A percentile compares a stretch with the other conserved stretches of the same genome.
Evolutionary conservation across 2,113 vertebrate species (phyloP).

Genomic region (Phylloscopus trochilus): DNA sequence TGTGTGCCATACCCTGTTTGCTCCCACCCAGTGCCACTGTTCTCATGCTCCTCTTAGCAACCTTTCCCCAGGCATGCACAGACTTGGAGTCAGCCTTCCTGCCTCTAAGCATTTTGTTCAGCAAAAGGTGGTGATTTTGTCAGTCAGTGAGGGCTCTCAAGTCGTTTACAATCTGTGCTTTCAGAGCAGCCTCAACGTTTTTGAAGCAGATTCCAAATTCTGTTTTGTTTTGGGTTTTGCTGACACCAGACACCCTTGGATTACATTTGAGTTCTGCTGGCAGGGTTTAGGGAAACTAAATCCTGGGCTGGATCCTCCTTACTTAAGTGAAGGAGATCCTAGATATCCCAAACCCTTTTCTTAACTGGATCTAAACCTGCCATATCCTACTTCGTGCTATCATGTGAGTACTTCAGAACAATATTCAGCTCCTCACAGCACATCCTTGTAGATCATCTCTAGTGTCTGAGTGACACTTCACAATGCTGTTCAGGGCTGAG

Average conservation of each 20-base stretch:
- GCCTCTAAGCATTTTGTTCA: neutral
- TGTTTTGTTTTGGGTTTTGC: neutral
- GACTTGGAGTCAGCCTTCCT: neutral
- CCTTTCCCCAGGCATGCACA: neutral
- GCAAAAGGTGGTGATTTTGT: neutral
- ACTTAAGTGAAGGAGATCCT: neutral
- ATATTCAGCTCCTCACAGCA: neutral
- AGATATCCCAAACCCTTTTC: neutral
- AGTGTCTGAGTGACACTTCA: neutral
- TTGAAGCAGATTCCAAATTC: neutral
- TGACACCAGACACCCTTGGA: rapidly evolving
- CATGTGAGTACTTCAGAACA: neutral
- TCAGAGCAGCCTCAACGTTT: neutral
- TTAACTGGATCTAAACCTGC: neutral
- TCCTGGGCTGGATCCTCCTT: neutral
- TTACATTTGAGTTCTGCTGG: neutral
- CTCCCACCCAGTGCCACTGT: neutral
- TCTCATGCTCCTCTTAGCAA: neutral
- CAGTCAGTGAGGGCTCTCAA: neutral
- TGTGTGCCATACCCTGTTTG: neutral
- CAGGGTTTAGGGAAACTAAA: neutral
- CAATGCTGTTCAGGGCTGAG: neutral
- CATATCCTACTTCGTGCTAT: neutral
- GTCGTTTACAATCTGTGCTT: neutral
- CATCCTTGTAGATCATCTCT: neutral